These are phyloP conservation scores for Mixornis gularis DNA, from an alignment of 2,113 vertebrate species.

Conservation along the genomic window DNA sequence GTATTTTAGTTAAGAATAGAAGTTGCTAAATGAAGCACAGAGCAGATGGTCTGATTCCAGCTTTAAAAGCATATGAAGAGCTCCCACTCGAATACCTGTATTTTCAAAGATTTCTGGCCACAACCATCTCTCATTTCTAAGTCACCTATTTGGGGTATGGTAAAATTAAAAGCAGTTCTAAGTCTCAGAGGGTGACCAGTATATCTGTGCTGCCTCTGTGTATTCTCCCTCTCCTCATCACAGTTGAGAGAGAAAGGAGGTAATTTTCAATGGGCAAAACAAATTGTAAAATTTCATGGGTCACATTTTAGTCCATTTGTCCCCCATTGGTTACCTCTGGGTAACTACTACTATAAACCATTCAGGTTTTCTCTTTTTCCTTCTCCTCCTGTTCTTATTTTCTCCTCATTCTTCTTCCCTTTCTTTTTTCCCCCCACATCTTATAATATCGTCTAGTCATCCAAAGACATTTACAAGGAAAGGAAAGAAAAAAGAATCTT, in stretches of 20 bases:
- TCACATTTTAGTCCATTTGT: not conserved
- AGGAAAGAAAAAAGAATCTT: not conserved
- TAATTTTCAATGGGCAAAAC: not conserved
- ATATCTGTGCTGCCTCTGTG: not conserved
- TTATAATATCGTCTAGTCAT: not conserved
- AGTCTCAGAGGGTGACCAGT: not conserved
- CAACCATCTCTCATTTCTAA: not conserved
- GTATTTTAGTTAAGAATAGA: slow-evolving; percentile 46
- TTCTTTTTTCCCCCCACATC: not conserved
- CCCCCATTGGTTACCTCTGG: not conserved
- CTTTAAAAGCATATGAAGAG: slow-evolving; percentile 24
- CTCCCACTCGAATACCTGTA: slow-evolving; percentile 4
- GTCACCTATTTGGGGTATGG: not conserved
- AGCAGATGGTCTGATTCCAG: slow-evolving; percentile 43
- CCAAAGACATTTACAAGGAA: not conserved
- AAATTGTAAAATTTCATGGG: not conserved
- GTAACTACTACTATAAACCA: not conserved
- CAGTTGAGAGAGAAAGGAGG: not conserved
- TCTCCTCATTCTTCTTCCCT: not conserved
- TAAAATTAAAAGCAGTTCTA: not conserved
- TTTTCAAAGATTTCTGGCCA: not conserved
- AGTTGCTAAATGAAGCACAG: slow-evolving; percentile 42
- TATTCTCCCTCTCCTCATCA: not conserved
- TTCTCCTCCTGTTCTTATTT: not conserved
- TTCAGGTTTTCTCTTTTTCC: not conserved